Conservation (phyloP, 2,888 invertebrate genomes). For the Tridacna gigas region DNA sequence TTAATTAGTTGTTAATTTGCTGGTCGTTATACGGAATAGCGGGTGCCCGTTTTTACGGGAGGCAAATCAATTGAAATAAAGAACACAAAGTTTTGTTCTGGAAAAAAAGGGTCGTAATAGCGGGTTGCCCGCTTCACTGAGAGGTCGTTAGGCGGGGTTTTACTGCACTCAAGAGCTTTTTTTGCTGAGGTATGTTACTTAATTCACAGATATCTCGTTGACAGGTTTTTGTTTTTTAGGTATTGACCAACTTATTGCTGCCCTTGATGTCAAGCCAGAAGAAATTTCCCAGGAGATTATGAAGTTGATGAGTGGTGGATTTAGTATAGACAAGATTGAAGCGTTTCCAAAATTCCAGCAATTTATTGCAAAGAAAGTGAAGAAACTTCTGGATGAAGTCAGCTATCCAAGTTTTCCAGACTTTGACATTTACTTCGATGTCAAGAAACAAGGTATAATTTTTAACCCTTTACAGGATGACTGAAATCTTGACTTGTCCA, state of each 20-base stretch:
- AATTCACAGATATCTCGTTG: too few species aligned
- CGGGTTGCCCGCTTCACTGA: too few species aligned
- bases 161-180: too few species aligned
- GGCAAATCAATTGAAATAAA: too few species aligned
- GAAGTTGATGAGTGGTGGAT: neutral
- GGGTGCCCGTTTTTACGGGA: too few species aligned
- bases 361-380: conserved; percentile 52
- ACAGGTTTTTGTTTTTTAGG: neutral
- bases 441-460: conserved; percentile 31
- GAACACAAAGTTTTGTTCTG: too few species aligned
- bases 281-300: neutral
- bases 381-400: conserved; percentile 54
- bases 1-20: too few species aligned
- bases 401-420: conserved; percentile 57
- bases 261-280: conserved; percentile 10
- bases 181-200: too few species aligned
- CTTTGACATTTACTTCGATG: conserved; percentile 50
- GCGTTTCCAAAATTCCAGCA: conserved; percentile 61
- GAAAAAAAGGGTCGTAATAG: too few species aligned
- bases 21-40: too few species aligned
- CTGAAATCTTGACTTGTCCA: too few species aligned
- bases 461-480: neutral
- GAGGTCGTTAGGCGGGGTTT: too few species aligned
- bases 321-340: neutral
- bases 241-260: neutral